phyloP scores from a whole-genome alignment of 2,113 vertebrate species.

The Tinamus guttatus region DNA sequence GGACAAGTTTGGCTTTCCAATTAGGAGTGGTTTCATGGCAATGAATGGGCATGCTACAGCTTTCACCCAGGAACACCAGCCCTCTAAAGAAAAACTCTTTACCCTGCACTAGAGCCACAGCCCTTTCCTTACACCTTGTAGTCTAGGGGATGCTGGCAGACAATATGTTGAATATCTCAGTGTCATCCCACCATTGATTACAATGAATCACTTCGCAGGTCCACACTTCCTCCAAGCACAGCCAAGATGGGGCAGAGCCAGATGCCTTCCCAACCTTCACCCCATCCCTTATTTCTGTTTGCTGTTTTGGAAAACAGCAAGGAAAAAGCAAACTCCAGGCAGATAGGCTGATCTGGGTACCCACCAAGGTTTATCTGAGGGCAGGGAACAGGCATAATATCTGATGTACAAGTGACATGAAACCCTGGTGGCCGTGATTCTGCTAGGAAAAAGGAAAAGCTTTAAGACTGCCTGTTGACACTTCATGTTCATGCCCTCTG shows the following conservation, averaged over 20 bases:
- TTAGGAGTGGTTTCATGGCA: rapidly evolving
- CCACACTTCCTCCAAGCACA: neutral
- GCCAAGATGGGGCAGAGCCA: neutral
- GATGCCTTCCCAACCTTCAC: neutral
- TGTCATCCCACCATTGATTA: neutral
- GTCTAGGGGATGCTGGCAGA: neutral
- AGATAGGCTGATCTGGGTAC: neutral
- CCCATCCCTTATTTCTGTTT: neutral
- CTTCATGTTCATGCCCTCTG: neutral
- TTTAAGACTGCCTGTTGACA: rapidly evolving
- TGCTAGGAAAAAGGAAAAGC: neutral
- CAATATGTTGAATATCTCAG: rapidly evolving
- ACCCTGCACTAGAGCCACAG: neutral
- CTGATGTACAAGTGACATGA: neutral
- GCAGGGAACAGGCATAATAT: neutral
- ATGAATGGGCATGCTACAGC: neutral
- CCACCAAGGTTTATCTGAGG: neutral
- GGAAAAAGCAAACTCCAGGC: neutral
- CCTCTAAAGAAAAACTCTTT: neutral
- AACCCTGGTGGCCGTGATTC: neutral
- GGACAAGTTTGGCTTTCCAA: neutral
- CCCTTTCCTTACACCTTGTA: neutral
- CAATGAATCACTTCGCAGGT: neutral
- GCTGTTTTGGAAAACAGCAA: rapidly evolving
- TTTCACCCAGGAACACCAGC: neutral